Evolutionary conservation across 2,797 vertebrate genomes (phyloP).

Genomic region (Nasua narica): DNA sequence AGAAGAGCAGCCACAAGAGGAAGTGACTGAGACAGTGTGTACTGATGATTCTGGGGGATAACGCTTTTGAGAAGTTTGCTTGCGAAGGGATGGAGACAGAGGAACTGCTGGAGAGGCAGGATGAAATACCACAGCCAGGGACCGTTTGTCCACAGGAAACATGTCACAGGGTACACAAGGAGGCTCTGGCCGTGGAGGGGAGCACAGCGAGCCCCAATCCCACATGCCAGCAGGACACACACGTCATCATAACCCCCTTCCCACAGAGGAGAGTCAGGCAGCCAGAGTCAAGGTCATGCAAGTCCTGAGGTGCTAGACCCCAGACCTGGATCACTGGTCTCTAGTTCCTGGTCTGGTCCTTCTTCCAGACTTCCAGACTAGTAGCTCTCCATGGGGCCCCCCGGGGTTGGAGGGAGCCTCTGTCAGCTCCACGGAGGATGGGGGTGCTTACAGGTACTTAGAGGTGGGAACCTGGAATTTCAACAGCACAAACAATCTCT

Average conservation of each 20-base stretch:
- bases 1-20: neutral
- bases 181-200: neutral
- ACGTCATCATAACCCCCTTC: neutral
- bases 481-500: neutral
- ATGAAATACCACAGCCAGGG: neutral
- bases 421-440: neutral
- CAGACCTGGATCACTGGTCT: neutral
- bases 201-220: neutral
- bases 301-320: neutral
- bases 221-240: neutral
- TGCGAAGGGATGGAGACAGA: neutral
- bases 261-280: neutral
- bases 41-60: neutral
- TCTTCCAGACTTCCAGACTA: neutral
- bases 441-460: neutral
- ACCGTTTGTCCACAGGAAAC: neutral
- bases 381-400: neutral
- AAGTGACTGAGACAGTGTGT: neutral
- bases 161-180: accelerated
- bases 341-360: neutral
- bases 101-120: neutral
- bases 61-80: neutral
- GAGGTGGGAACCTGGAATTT: neutral
- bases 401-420: neutral
- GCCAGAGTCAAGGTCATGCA: neutral